phyloP scores from a whole-genome alignment of 2,888 invertebrate species.

The Polydrusus pterygomalis region DNA sequence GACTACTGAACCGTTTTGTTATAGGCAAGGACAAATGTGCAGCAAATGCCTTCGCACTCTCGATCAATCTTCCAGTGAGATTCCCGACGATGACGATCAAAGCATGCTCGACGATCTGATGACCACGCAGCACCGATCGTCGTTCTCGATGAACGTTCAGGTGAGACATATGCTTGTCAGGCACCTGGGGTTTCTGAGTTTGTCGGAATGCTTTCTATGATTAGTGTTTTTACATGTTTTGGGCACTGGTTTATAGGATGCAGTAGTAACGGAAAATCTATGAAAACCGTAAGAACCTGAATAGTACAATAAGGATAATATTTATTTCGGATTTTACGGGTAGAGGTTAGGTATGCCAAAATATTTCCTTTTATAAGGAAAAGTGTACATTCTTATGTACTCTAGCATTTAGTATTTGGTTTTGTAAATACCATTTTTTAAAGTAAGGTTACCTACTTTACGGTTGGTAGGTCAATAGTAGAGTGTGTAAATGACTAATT shows the following conservation, averaged over 20 bases:
- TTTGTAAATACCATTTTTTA: no score
- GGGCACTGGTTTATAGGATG: conserved; percentile 23
- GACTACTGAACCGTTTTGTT: no score
- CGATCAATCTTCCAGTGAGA: conserved; percentile 72
- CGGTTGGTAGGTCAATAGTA: no score
- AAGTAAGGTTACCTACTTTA: no score
- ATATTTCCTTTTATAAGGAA: no score
- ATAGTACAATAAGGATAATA: background rate
- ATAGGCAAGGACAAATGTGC: conserved; percentile 88
- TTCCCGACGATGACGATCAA: conserved; percentile 75
- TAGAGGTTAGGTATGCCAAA: no score
- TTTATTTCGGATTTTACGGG: background rate
- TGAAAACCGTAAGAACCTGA: no score
- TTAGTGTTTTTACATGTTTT: background rate
- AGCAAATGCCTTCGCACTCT: conserved; percentile 84
- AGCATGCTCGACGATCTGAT: conserved; percentile 53
- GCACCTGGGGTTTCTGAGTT: conserved; percentile 66
- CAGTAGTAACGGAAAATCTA: conserved; percentile 21
- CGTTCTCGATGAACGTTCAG: conserved; percentile 70
- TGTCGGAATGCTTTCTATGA: conserved; percentile 55
- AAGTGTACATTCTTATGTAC: no score
- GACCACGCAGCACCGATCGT: conserved; percentile 63
- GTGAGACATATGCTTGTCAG: conserved; percentile 67
- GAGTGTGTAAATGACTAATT: no score
- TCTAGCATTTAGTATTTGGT: no score